These are phyloP conservation scores for Jaculus jaculus DNA, from an alignment of 2,113 vertebrate genomes.

Conservation along the genomic window DNA sequence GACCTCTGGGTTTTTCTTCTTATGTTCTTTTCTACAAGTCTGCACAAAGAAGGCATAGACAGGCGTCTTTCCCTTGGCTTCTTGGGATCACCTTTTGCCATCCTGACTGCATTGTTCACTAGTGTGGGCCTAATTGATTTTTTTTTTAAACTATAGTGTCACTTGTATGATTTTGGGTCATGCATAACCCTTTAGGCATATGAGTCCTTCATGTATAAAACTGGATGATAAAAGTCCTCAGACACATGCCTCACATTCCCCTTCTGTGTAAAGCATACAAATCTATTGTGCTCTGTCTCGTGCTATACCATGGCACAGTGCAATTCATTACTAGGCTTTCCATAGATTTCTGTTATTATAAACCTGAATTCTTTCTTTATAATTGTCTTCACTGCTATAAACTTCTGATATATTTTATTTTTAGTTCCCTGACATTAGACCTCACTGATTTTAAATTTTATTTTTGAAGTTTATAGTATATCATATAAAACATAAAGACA, in stretches of 20 bases:
- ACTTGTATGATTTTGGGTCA: not conserved
- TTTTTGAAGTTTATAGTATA: not conserved
- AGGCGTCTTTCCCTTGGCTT: no score
- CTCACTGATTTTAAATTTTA: constrained; percentile 30
- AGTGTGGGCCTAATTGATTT: not conserved
- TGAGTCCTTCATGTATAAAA: not conserved
- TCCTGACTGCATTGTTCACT: no score
- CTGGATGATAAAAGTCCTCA: not conserved
- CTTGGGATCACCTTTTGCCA: no score
- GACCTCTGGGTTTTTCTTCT: no score
- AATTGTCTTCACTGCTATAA: not conserved
- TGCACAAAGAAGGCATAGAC: no score
- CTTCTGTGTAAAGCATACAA: not conserved
- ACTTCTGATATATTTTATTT: not conserved
- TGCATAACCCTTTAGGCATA: not conserved
- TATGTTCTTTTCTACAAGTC: no score
- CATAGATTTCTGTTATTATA: not conserved
- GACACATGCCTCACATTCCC: not conserved
- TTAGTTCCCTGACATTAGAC: not conserved
- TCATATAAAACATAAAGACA: constrained; percentile 5
- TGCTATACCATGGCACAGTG: not conserved
- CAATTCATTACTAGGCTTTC: no score
- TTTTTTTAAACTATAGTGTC: not conserved
- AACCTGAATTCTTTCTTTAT: not conserved
- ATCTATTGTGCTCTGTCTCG: not conserved